Evolutionary conservation across 2,113 vertebrate genomes (phyloP), one percentile per base, ranked within the genome.

Genomic region (Henicopernis longicauda): DNA sequence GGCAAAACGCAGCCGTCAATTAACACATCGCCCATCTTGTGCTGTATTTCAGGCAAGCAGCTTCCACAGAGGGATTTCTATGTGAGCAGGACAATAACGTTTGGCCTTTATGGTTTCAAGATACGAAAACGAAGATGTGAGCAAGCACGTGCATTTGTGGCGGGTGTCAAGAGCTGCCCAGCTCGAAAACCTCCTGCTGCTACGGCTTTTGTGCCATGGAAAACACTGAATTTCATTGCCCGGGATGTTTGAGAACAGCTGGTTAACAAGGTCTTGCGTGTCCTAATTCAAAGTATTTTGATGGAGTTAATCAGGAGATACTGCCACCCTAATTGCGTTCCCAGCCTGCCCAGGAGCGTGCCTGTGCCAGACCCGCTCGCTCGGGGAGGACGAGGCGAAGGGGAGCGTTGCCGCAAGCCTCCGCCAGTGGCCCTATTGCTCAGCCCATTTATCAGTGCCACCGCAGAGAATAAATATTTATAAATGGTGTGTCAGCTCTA

Each of bases 391-490:
- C 1, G 14, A 29, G 58, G 94, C 17, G 0, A 67, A 52, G 36
- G 78, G 44, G 74, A 91, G 55, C 3, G 0, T 23, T 11, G 42
- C 86, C 6, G 0, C 0, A 2, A 71, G 90, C 55, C 81, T 88
- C 57, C 3, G 3, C 77, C 29, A 32, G 47, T 5, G 23, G 78
- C 72, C 76, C 50, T 10, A 2, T 9, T 3, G 69, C 94, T 92
- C 93, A 32, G 93, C 84, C 82, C 96, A 97, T 97, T 94, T 70
- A 81, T 97, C 97, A 94, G 87, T 95, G 95, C 80, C 95, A 83
- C 70, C 13, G 0, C 29, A 0, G 52, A 91, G 96, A 95, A 97
- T 96, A 97, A 97, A 97, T 97, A 95, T 97, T 97, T 97, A 97
- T 97, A 97, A 97, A 97, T 76, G 87, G 80, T 44, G n/a, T 95